phyloP scores from a whole-genome alignment of 2,113 vertebrate genomes.

The Danio rerio region GRCz12tu NC_133193.1:11694501-11695000 shows the following conservation, averaged over 20 bases:
- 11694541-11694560: constrained; percentile 21
- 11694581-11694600: constrained; percentile 28
- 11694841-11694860: no score
- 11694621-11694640: constrained; percentile 24
- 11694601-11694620: constrained; percentile 34
- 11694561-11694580: constrained; percentile 27
- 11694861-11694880: no score
- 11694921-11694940: no score
- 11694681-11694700: neutral
- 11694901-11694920: no score
- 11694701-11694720: constrained; percentile 8
- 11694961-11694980: no score
- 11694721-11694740: neutral
- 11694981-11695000: no score
- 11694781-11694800: neutral
- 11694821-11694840: neutral
- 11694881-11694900: no score
- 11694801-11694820: neutral
- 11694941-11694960: no score
- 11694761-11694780: neutral
- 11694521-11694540: constrained; percentile 16
- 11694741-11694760: constrained; percentile 6
- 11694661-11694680: constrained; percentile 26
- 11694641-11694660: constrained; percentile 7
- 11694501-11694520: constrained; percentile 22